Conservation (phyloP, 2,888 invertebrate species). For the Pheosia tremula region DNA sequence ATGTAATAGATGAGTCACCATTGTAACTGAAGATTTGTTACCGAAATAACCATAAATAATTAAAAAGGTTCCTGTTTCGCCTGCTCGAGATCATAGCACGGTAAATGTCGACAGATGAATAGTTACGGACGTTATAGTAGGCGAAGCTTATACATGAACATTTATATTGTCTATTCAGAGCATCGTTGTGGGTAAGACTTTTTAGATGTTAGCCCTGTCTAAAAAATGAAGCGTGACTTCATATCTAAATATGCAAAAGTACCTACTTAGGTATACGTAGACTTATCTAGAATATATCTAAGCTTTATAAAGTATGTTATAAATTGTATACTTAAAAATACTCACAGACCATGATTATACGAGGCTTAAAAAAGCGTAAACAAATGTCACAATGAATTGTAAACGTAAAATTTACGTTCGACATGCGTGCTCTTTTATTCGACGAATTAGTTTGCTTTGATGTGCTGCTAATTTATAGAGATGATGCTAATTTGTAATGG, state of each 20-base stretch:
- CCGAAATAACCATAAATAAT: conserved; percentile 37
- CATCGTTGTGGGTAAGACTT: too few relatives aligned
- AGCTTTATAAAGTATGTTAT: neutral
- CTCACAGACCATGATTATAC: neutral
- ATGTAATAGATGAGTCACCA: conserved; percentile 22
- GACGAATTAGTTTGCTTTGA: conserved; percentile 30
- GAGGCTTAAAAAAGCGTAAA: neutral
- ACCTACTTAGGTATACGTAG: neutral
- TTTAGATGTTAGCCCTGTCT: too few relatives aligned
- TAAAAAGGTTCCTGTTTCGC: conserved; percentile 34
- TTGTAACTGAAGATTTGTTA: conserved; percentile 22
- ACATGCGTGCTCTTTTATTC: conserved; percentile 19
- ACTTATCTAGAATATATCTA: neutral
- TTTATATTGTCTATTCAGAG: too few relatives aligned
- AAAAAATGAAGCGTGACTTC: neutral
- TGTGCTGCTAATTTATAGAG: conserved; percentile 26
- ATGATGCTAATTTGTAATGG: conserved; percentile 5
- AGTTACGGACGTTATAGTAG: neutral
- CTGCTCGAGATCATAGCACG: conserved; percentile 23
- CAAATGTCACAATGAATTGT: conserved; percentile 17
- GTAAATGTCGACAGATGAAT: neutral
- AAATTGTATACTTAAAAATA: neutral
- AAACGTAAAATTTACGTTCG: conserved; percentile 28
- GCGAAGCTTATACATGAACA: neutral
- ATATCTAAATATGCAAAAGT: neutral